Evolutionary conservation across 2,888 invertebrate species (phyloP).

Genomic region (Platycnemis pennipes): DNA sequence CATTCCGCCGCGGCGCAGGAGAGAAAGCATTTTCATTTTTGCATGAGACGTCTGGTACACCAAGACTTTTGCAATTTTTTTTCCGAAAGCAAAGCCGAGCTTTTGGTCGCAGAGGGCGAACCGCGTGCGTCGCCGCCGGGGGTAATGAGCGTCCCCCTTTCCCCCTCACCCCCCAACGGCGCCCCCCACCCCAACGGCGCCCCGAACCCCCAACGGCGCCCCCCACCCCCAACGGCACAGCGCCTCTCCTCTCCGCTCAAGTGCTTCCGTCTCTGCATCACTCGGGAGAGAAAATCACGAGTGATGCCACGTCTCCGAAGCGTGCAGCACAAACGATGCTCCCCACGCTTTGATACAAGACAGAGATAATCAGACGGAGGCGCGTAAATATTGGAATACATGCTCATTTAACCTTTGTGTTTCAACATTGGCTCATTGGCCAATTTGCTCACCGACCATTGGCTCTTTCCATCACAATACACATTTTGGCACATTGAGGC

Average conservation of each 20-base stretch:
- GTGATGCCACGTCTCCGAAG: too few relatives aligned
- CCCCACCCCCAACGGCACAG: background rate
- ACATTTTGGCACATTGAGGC: too few relatives aligned
- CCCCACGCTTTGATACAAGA: too few relatives aligned
- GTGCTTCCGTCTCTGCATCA: background rate
- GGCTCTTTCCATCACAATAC: too few relatives aligned
- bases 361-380: too few relatives aligned
- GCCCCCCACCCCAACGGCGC: background rate
- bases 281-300: too few relatives aligned
- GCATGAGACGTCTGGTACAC: background rate
- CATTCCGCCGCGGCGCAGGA: background rate
- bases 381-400: too few relatives aligned
- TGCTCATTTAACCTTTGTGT: too few relatives aligned
- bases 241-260: background rate
- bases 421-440: too few relatives aligned
- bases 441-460: too few relatives aligned
- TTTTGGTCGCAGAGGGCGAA: background rate
- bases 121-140: background rate
- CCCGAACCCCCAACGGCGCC: background rate
- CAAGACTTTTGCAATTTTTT: background rate
- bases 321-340: too few relatives aligned
- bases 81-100: background rate
- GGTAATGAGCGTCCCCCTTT: background rate
- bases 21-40: slow-evolving; percentile 50
- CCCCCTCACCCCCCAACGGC: background rate